Evolutionary conservation across 2,113 vertebrate genomes (phyloP).

Genomic region (Sakesphorus luctuosus): DNA sequence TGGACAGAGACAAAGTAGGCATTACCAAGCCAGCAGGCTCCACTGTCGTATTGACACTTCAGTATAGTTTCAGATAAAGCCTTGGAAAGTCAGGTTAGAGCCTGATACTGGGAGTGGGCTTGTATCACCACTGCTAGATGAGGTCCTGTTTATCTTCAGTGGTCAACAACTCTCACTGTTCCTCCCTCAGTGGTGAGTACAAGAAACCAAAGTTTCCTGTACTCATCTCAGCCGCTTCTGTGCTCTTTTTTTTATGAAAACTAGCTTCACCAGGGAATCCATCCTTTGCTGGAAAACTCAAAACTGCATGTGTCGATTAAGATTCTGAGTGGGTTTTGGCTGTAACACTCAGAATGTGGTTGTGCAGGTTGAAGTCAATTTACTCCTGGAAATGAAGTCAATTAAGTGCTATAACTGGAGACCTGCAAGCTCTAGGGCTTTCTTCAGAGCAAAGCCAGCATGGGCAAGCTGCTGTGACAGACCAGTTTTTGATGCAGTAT

Average conservation of each 20-base stretch:
- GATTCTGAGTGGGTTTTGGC: neutral
- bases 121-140: neutral
- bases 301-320: neutral
- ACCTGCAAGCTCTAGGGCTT: neutral
- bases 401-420: neutral
- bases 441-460: neutral
- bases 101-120: neutral
- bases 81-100: neutral
- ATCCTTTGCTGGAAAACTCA: neutral
- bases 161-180: neutral
- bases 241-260: neutral
- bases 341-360: neutral
- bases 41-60: neutral
- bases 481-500: neutral
- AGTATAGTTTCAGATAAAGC: neutral
- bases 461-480: neutral
- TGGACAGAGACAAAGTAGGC: neutral
- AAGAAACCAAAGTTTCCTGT: neutral
- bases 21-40: neutral
- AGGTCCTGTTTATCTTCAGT: neutral
- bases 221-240: neutral
- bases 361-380: neutral
- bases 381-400: neutral
- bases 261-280: neutral
- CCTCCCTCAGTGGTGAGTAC: neutral